phyloP scores from a whole-genome alignment of 2,113 vertebrate genomes.

The Ophiodon elongatus region DNA sequence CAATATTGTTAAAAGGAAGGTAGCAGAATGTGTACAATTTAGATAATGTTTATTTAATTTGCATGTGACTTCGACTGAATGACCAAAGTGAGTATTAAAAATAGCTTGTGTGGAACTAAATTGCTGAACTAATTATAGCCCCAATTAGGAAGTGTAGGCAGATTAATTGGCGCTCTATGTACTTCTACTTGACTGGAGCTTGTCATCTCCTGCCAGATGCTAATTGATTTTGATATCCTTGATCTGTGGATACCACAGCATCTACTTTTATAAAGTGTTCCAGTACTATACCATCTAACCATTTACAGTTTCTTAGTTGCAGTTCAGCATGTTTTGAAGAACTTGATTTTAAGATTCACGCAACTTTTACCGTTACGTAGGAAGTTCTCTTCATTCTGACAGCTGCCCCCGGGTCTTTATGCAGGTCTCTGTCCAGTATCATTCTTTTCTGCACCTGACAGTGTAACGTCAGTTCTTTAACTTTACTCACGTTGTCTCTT shows the following conservation, averaged over 20 bases:
- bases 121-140: slow-evolving; percentile 46
- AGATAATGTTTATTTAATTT: neutral
- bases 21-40: neutral
- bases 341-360: neutral
- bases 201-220: slow-evolving; percentile 42
- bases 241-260: slow-evolving; percentile 18
- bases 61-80: slow-evolving; percentile 20
- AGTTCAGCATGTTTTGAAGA: slow-evolving; percentile 2
- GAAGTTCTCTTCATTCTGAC: neutral
- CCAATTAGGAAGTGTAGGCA: slow-evolving; percentile 28
- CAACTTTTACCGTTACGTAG: neutral
- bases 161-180: slow-evolving; percentile 44
- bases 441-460: neutral
- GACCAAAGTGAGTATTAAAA: slow-evolving; percentile 23
- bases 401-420: neutral
- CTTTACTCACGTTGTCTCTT: neutral
- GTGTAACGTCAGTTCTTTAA: neutral
- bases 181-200: slow-evolving; percentile 48
- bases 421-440: neutral
- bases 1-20: neutral
- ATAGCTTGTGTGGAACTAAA: slow-evolving; percentile 31
- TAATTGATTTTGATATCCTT: slow-evolving; percentile 52
- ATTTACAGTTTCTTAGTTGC: slow-evolving; percentile 28
- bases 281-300: neutral
- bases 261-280: neutral